A percentile compares a stretch with the other conserved stretches of the same genome.
Conservation (phyloP, 2,797 vertebrate genomes). For the Poeciliopsis presidionis region DNA sequence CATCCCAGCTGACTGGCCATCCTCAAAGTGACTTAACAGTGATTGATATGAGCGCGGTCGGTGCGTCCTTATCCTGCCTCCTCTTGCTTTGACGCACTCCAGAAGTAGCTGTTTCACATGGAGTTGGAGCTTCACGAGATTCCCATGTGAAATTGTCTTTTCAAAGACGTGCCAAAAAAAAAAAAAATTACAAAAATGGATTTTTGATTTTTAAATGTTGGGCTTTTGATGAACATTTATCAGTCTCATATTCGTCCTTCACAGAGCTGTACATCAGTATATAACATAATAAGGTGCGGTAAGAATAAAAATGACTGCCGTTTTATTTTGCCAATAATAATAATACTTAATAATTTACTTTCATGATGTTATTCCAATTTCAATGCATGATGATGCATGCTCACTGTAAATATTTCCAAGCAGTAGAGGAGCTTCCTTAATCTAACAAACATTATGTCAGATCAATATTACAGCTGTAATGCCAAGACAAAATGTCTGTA, state of each 20-base stretch:
- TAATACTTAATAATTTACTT: not conserved
- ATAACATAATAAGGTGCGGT: not conserved
- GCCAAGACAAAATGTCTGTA: not conserved
- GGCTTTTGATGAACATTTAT: not conserved
- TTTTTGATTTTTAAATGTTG: not conserved
- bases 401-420: not conserved
- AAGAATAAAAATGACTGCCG: not conserved
- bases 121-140: slow-evolving; percentile 34
- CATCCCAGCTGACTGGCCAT: slow-evolving; percentile 56
- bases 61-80: slow-evolving; percentile 54
- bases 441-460: not conserved
- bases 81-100: slow-evolving; percentile 55
- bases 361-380: not conserved
- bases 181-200: not conserved
- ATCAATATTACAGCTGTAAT: not conserved
- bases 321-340: not conserved
- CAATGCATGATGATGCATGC: not conserved
- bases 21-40: slow-evolving; percentile 55
- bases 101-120: slow-evolving; percentile 61
- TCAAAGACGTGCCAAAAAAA: slow-evolving; percentile 5
- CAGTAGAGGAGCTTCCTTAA: not conserved
- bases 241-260: not conserved
- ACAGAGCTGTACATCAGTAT: not conserved
- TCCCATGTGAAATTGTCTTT: slow-evolving; percentile 5
- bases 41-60: slow-evolving; percentile 58